Evolutionary conservation across 35 echinoderm and acorn worm genomes (phyloP), one percentile per base, ranked within the genome.

Genomic region (Strongylocentrotus purpuratus): DNA sequence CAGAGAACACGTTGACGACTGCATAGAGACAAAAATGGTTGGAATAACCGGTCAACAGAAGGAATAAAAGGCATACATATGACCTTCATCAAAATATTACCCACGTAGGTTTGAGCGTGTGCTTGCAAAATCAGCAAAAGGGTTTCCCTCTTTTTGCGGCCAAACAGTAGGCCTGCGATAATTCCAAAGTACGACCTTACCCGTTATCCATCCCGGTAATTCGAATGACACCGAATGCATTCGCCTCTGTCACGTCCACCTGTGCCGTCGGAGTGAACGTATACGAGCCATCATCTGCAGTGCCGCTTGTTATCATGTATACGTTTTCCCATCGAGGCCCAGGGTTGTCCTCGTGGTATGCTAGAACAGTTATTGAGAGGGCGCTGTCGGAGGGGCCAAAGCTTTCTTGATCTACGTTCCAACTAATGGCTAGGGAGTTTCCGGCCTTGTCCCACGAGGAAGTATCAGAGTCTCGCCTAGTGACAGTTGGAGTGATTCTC

Each of bases 241-340:
- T 95, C 14, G 46, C 94, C 5, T 58, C 2, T 2, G 96, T 95
- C 46, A 97, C 95, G 47, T 95, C 95, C 9, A 8, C 31, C 25
- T 95, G 46, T 33, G 94, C 94, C 17, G 47, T 9, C 22, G 96
- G 94, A 46, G 13, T 94, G 86, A 95, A 97, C 50, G 33, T 59
- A 2, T 46, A 25, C 31, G 78, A 46, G 31, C 96, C 96, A 91
- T 59, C 88, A 32, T 97, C 94, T 31, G 65, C 78, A 1, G 32
- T 46, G 12, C 31, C 94, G 17, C 7, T 91, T 9, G 90, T 86
- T 33, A 95, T 94, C 5, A 95, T 88, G 47, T 95, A 97, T 1
- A 95, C 96, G 9, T 32, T 61, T 91, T 97, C 90, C 96, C 96
- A 97, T 4, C 86, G 89, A 22, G 96, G 96, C 5, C 31, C 48